These are phyloP conservation scores for Rotaria sp. DNA, from an alignment of 2,888 invertebrate species.

Conservation along the genomic window DNA sequence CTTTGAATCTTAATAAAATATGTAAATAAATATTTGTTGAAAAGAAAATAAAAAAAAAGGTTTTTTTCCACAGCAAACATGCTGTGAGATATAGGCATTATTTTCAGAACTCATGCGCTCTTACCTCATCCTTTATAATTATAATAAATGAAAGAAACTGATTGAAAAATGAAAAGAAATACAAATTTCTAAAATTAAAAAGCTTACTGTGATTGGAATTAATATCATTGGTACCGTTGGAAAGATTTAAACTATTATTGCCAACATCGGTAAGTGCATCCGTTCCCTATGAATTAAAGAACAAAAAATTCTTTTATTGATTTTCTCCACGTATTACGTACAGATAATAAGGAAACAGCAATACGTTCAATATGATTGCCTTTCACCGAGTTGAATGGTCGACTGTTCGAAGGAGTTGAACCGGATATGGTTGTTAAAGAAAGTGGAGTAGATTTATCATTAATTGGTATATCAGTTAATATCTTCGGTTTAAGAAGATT, in stretches of 20 bases:
- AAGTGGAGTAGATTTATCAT: not conserved
- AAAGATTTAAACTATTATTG: not conserved
- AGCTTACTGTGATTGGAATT: not conserved
- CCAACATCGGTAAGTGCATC: not conserved
- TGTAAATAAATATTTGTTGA: not conserved
- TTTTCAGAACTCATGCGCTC: not conserved
- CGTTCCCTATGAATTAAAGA: not conserved
- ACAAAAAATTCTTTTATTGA: not conserved
- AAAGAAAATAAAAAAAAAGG: not conserved
- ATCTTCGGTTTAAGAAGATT: not conserved
- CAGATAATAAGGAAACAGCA: not conserved
- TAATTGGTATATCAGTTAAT: not conserved
- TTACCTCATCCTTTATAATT: not conserved
- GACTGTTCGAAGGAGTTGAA: not conserved
- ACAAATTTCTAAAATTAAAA: too few relatives aligned
- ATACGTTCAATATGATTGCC: slow-evolving; percentile 29
- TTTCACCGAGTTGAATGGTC: slow-evolving; percentile 5
- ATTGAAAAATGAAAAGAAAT: too few relatives aligned
- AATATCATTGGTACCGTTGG: not conserved
- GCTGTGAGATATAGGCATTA: too few relatives aligned
- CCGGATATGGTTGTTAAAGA: not conserved
- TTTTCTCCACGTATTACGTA: not conserved
- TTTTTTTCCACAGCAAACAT: not conserved
- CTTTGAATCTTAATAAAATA: not conserved
- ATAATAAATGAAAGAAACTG: too few relatives aligned